Percentiles rank a stretch among this genome's conserved stretches.
phyloP scores from a whole-genome alignment of 1,140 invertebrate genomes.

The Hermetia illucens region DNA sequence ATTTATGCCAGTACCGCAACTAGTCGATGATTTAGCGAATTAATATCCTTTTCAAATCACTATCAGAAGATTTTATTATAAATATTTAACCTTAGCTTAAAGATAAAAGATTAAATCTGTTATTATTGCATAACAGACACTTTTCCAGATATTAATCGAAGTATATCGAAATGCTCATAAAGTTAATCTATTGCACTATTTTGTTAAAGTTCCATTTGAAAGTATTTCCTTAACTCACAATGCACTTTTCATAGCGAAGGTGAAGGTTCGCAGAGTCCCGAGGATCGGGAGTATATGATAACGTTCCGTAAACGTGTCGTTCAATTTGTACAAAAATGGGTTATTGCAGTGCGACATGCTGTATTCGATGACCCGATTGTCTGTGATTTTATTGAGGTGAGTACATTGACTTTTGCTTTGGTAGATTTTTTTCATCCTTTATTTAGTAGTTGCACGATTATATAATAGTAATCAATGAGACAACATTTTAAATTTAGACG shows the following conservation, averaged over 20 bases:
- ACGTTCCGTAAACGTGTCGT: conserved; percentile 62
- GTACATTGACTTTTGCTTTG: too few relatives aligned
- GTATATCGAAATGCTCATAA: not conserved
- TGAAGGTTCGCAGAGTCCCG: conserved; percentile 24
- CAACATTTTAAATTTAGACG: too few relatives aligned
- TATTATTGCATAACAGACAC: too few relatives aligned
- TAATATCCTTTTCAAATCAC: conserved; percentile 51
- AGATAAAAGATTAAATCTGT: too few relatives aligned
- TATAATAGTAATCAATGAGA: too few relatives aligned
- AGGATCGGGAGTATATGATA: conserved; percentile 58
- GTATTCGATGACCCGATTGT: conserved; percentile 60
- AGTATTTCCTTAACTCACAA: conserved; percentile 36
- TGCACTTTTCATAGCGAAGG: conserved; percentile 30
- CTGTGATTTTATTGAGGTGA: conserved; percentile 51
- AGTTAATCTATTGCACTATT: too few relatives aligned
- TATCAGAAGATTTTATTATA: too few relatives aligned
- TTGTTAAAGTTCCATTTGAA: conserved; percentile 8
- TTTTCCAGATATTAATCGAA: too few relatives aligned
- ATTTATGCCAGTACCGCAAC: conserved; percentile 64
- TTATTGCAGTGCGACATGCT: conserved; percentile 50
- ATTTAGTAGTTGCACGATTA: too few relatives aligned
- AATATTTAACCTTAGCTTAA: too few relatives aligned
- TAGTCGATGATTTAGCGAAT: conserved; percentile 61
- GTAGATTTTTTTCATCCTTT: too few relatives aligned
- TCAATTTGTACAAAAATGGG: conserved; percentile 68